Percentiles rank a stretch among this genome's conserved stretches.
These are phyloP conservation scores for Cyrtodaria siliqua DNA, from an alignment of 2,888 invertebrate genomes.

Conservation along the genomic window DNA sequence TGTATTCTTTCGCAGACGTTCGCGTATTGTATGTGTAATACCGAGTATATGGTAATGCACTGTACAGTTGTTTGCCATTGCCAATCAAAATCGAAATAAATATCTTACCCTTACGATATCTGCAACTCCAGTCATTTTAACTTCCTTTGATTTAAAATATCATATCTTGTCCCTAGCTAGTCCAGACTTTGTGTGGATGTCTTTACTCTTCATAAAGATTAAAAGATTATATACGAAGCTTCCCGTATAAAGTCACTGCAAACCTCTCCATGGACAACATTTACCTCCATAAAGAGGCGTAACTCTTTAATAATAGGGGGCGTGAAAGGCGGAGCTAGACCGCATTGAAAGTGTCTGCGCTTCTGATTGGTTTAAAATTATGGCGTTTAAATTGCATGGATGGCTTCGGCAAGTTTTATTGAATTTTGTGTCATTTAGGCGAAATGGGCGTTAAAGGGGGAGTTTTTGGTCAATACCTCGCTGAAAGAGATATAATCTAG, in stretches of 20 bases:
- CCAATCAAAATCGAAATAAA: no score
- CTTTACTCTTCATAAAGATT: conserved; percentile 23
- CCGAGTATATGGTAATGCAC: no score
- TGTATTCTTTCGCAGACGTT: no score
- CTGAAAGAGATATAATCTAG: conserved; percentile 50
- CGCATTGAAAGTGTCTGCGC: conserved; percentile 47
- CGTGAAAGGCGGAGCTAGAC: conserved; percentile 40
- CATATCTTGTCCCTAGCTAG: conserved; percentile 23
- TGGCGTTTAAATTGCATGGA: conserved; percentile 25
- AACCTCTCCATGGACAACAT: conserved; percentile 5
- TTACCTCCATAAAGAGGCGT: conserved; percentile 43
- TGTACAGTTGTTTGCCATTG: no score
- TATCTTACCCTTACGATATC: conserved; percentile 59
- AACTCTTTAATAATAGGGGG: conserved; percentile 56
- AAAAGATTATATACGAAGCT: conserved; percentile 34
- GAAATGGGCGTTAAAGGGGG: conserved; percentile 39
- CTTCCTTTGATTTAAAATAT: conserved; percentile 13
- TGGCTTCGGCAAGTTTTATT: conserved; percentile 32
- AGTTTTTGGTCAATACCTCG: conserved; percentile 31
- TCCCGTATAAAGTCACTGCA: conserved; percentile 31
- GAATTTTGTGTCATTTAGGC: conserved; percentile 49
- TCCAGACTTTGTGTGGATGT: neutral
- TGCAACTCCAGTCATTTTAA: conserved; percentile 62
- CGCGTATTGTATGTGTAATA: no score
- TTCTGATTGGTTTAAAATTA: conserved; percentile 59